Base-by-base conservation (phyloP, 2,113 vertebrate species). In the Pluvianellus socialis region DNA sequence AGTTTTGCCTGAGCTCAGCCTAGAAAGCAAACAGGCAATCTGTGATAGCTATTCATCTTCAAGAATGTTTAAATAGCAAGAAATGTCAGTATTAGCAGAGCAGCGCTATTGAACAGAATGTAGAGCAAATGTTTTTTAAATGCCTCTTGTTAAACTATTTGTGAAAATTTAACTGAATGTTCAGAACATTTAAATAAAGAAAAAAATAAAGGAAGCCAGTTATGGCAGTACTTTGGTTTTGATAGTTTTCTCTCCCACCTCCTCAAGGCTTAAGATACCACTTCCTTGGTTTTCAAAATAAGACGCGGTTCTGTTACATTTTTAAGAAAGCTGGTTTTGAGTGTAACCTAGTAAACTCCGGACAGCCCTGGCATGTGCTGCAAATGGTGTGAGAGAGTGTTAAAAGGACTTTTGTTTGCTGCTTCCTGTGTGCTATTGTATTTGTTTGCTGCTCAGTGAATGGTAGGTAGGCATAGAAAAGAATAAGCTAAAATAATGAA, bases 401-500 rank as follows among this genome's bases (percentile, higher is more conserved):
- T 58, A 58, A 95, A 95, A 87, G 50, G 59, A 79, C 77, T 95
- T 96, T 94, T 96, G 80, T 96, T 94, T 76, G 62, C 74, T 63
- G 47, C 67, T 97, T 97, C 94, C 89, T 92, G 74, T 74, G 84
- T 67, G 66, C 94, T 65, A 67, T 97, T 96, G 94, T 95, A n/a
- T 85, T 85, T 90, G 50, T 90, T 90, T 94, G 74, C 92, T 86
- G 40, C 58, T 74, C 73, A 70, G 33, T 96, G 91, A 91, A 88
- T 91, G 76, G 89, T 58, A 53, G 66, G 66, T 94, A 75, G 49
- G 24, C 42, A 73, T 21, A 72, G 82, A 92, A 90, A 85, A 86
- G 76, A 87, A 61, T 28, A 82, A 91, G 42, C 84, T 68, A 55
- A 85, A 92, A 86, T 87, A 96, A 79, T 85, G 83, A 89, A 94